phyloP scores from a whole-genome alignment of 2,888 invertebrate genomes.

The Mycalesis mineus region DNA sequence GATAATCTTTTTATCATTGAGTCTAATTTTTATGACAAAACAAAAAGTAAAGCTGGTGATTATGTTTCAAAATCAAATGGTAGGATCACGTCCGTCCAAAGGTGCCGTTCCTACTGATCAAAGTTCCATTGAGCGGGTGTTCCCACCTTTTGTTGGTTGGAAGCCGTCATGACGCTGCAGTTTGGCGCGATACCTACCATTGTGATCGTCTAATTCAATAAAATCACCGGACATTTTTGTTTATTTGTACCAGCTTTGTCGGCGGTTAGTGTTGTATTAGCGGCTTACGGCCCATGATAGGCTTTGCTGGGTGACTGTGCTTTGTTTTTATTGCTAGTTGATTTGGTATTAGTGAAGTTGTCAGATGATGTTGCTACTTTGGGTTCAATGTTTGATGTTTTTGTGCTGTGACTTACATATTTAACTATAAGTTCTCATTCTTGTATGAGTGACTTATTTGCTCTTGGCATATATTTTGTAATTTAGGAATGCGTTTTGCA shows the following conservation, averaged over 20 bases:
- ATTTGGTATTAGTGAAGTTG: conserved; percentile 27
- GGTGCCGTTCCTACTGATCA: conserved; percentile 62
- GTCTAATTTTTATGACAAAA: conserved; percentile 6
- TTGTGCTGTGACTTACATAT: conserved; percentile 12
- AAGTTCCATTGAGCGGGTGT: conserved; percentile 72
- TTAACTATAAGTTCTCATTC: too few species aligned
- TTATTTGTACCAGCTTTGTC: conserved; percentile 70
- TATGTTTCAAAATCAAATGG: conserved; percentile 17
- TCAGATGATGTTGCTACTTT: conserved; percentile 7
- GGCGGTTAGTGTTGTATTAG: conserved; percentile 60
- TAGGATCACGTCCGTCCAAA: conserved; percentile 18
- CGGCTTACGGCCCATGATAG: conserved; percentile 59
- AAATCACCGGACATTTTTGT: conserved; percentile 75
- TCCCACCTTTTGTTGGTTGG: conserved; percentile 72
- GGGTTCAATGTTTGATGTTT: conserved; percentile 2
- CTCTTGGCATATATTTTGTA: too few species aligned
- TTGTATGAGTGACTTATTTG: too few species aligned
- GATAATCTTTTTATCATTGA: conserved; percentile 7
- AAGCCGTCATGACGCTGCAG: conserved; percentile 63
- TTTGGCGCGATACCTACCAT: conserved; percentile 53
- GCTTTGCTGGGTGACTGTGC: conserved; percentile 35
- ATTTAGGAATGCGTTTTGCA: too few species aligned
- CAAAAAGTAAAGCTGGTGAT: conserved; percentile 4
- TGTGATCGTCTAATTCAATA: conserved; percentile 77
- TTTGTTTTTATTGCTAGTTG: conserved; percentile 36